Conservation (phyloP, 2,888 invertebrate genomes). For the Patella pellucida region DNA sequence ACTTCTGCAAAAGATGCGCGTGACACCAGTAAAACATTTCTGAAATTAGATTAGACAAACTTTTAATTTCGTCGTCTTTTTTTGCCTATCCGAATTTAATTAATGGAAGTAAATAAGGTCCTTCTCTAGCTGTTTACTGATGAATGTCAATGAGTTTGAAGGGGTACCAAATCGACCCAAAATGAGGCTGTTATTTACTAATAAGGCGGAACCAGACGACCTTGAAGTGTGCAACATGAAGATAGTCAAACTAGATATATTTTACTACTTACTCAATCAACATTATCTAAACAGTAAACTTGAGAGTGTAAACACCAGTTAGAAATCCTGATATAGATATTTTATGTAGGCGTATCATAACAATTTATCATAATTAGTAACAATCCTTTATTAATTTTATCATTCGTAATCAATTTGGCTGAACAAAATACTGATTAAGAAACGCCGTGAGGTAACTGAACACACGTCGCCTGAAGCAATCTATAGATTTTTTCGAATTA, state of each 20-base stretch:
- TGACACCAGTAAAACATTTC: not conserved
- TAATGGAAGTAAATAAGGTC: conserved; percentile 6
- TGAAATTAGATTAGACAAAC: not conserved
- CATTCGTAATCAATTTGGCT: no score
- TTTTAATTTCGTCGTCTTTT: not conserved
- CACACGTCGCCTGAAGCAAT: no score
- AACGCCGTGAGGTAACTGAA: no score
- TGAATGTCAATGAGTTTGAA: conserved; percentile 8
- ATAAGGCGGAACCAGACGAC: conserved; percentile 6
- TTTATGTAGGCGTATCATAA: no score
- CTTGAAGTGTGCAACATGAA: conserved; percentile 1
- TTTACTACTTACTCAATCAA: no score
- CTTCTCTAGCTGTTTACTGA: not conserved
- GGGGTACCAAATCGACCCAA: not conserved
- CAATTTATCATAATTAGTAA: no score
- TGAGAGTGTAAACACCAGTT: no score
- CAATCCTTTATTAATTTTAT: no score
- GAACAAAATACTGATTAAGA: no score
- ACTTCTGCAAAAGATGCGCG: not conserved
- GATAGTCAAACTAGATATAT: not conserved
- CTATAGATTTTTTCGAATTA: no score
- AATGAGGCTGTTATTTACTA: not conserved
- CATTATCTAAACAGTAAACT: no score
- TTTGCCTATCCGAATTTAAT: not conserved
- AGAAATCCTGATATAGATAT: no score